phyloP scores from a whole-genome alignment of 1,140 invertebrate species.

The Drosophila lacertosa region DNA sequence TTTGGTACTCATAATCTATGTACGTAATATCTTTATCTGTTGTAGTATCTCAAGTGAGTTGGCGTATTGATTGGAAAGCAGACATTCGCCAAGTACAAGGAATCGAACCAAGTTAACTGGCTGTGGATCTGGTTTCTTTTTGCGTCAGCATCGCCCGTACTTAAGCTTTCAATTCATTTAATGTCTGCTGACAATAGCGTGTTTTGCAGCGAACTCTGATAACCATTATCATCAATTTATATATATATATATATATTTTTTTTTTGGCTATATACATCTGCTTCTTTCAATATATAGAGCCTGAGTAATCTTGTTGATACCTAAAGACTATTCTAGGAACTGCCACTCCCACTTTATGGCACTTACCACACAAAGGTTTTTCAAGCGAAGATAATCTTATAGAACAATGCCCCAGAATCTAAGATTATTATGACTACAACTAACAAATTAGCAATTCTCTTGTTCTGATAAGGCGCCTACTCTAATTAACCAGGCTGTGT shows the following conservation, averaged over 20 bases:
- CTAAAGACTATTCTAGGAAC: constrained; percentile 8
- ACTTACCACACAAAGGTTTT: constrained; percentile 1
- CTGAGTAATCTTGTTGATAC: constrained; percentile 24
- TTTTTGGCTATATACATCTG: constrained; percentile 17
- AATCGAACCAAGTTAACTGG: constrained; percentile 21
- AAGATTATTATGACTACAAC: neutral
- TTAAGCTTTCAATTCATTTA: constrained; percentile 19
- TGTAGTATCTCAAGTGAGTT: constrained; percentile 38
- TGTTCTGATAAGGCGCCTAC: too few species aligned
- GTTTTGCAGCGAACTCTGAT: constrained; percentile 22
- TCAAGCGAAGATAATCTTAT: constrained; percentile 2
- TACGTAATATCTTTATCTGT: constrained; percentile 39
- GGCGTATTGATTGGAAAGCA: constrained; percentile 18
- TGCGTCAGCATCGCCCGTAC: constrained; percentile 48
- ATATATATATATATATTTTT: too few species aligned
- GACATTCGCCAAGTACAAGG: neutral
- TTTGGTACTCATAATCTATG: constrained; percentile 18
- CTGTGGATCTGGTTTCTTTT: constrained; percentile 24
- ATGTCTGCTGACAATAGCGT: constrained; percentile 9
- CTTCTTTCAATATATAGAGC: neutral
- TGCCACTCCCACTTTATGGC: constrained; percentile 22
- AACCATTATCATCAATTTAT: constrained; percentile 34
- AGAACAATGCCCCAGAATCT: neutral
- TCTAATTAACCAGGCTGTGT: too few species aligned
- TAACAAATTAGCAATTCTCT: neutral